Evolutionary conservation across 2,113 vertebrate genomes (phyloP), one percentile per base, ranked within the genome.

Genomic region (Coracopsis vasa): DNA sequence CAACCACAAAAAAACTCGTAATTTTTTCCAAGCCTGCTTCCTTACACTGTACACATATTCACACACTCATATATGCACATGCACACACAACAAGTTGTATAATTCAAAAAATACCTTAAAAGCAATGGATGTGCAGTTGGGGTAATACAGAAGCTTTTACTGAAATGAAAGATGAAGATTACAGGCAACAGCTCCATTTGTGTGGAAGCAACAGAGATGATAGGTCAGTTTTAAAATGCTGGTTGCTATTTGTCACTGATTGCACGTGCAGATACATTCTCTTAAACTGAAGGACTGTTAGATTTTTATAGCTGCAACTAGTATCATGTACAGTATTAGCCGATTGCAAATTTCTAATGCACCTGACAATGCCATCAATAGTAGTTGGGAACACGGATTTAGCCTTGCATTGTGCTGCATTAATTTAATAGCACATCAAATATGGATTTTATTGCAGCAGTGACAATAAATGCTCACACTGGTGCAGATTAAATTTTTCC

Each of bases 361-460:
- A 80, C 90, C 96, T 98, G 90, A 94, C 86, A 96, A 89, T 92
- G 69, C 75, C 92, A 95, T 93, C 97, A 96, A 93, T 93, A 97
- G 96, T 95, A 97, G 90, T 83, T 95, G 79, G 80, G 93, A 93
- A 92, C 90, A 89, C 45, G 80, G 94, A 96, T 94, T 96, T 93
- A 95, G 95, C 91, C 86, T 97, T 96, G 79, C 83, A 94, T 97
- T 96, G 93, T 97, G 95, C 96, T 98, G 98, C 97, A 98, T 98
- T 97, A 97, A 98, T 97, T 98, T 96, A 98, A 97, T 95, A 97
- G 88, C 97, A 98, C 96, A 98, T 98, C 97, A 98, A 98, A 98
- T 98, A 98, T 98, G 98, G 97, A 98, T 98, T 98, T 98, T 98
- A 97, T 97, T 98, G 98, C 97, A 98, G 97, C 96, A 98, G 71